Evolutionary conservation across 1,140 invertebrate species (phyloP), one percentile per base, ranked within the genome.

Genomic region (Dendroctonus valens): DNA sequence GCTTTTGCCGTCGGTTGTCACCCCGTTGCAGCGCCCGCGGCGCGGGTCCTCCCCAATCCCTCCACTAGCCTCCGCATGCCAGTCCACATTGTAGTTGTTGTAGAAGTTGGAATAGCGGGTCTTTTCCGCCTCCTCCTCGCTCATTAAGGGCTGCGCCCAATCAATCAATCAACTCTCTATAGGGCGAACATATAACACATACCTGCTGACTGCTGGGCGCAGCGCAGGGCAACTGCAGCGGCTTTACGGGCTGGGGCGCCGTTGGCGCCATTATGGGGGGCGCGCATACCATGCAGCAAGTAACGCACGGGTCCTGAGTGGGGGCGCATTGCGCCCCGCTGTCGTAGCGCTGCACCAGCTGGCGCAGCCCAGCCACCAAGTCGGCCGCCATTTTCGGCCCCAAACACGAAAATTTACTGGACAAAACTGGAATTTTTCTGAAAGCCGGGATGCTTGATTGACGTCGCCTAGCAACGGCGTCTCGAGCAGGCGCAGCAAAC

Each of bases 61-160:
- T 48, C 12, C 58, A 8, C 49, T n/a, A 26, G 66, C 57, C 6
- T 74, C 69, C 14, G 68, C 54, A 14, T 72, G 72, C 67, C 70
- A 74, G 48, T 76, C 73, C 8, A 74, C 63, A 55, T 76, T 76
- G 52, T 74, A 76, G 55, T 74, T 72, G 59, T 76, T 76, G 58
- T 76, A 76, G 44, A 74, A 76, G 52, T 76, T 76, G 7, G 72
- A 68, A 39, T 74, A 74, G 50, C 74, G 60, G 12, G 15, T 70
- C 41, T 48, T 11, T 39, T 67, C 54, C 7, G 67, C 65, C 58
- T 73, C 73, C 46, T 72, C 70, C 66, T 12, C 26, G 40, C 7
- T 39, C 53, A 61, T 61, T 41, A 3, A 0, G 40, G 15, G 12
- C 40, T 59, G 37, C n/a, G 49, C n/a, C 26, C 26, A 26, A 1